A percentile compares a stretch with the other conserved stretches of the same genome.
Conservation (phyloP, 2,113 vertebrate genomes). For the Eurystomus gularis region DNA sequence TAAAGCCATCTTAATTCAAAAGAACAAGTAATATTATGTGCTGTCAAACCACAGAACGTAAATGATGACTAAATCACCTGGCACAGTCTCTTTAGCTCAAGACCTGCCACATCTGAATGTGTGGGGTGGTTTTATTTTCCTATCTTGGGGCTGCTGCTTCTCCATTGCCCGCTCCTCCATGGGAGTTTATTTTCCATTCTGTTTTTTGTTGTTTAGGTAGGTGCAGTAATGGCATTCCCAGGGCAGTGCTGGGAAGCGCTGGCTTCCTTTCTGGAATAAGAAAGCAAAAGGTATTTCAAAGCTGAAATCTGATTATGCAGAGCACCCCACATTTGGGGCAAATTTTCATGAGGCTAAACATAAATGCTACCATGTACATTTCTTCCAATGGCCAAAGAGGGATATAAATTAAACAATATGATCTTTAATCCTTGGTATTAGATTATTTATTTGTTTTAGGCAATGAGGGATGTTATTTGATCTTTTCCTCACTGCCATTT, state of each 20-base stretch:
- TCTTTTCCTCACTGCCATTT: conserved; percentile 1
- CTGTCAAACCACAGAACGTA: neutral
- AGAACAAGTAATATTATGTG: neutral
- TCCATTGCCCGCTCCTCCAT: neutral
- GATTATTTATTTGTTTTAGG: conserved; percentile 44
- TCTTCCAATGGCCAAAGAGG: neutral
- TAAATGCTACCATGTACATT: neutral
- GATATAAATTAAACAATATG: neutral
- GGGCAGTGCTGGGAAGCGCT: neutral
- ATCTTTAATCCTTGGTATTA: neutral
- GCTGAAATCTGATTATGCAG: neutral
- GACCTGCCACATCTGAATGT: neutral
- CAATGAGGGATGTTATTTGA: neutral
- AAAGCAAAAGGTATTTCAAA: conserved; percentile 12
- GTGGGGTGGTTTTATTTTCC: neutral
- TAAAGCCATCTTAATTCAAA: neutral
- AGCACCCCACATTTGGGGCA: neutral
- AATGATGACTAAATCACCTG: conserved; percentile 18
- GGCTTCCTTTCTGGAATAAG: neutral
- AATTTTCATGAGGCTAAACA: neutral
- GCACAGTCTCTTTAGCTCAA: neutral
- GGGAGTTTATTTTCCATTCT: conserved; percentile 21
- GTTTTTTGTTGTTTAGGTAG: conserved; percentile 29
- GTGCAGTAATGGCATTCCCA: conserved; percentile 10
- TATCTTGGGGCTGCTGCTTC: neutral